A percentile compares a stretch with the other conserved stretches of the same genome.
These are phyloP conservation scores for Ophraella communa DNA, from an alignment of 2,888 invertebrate genomes.

Conservation along the genomic window DNA sequence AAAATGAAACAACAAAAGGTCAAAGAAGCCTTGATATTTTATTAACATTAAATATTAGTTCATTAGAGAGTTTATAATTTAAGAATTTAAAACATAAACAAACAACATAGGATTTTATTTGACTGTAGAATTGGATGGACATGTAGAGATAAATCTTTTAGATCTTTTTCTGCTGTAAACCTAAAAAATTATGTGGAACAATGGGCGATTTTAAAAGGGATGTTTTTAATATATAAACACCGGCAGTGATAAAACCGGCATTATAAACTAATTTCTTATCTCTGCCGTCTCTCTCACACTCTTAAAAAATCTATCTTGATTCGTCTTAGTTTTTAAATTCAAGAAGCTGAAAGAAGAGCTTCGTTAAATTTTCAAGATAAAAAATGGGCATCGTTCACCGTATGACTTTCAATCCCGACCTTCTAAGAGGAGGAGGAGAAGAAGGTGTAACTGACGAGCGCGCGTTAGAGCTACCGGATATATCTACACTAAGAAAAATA, in stretches of 20 bases:
- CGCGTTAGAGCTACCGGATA: slow-evolving; percentile 29
- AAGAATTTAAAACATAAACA: too few relatives aligned
- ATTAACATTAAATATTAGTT: too few relatives aligned
- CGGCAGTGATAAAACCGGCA: not conserved
- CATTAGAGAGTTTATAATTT: too few relatives aligned
- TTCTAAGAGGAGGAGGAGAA: slow-evolving; percentile 23
- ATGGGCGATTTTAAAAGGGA: not conserved
- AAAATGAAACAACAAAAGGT: too few relatives aligned
- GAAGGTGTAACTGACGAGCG: slow-evolving; percentile 31
- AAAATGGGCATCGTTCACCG: slow-evolving; percentile 21
- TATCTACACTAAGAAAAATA: slow-evolving; percentile 32
- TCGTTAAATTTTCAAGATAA: slow-evolving; percentile 26
- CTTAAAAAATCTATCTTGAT: slow-evolving; percentile 14
- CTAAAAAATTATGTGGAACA: not conserved
- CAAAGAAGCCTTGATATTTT: too few relatives aligned
- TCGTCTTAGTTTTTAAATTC: slow-evolving; percentile 21
- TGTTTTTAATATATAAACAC: slow-evolving; percentile 1
- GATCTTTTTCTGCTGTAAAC: not conserved
- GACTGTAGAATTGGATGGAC: too few relatives aligned
- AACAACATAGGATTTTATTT: too few relatives aligned
- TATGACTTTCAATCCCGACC: slow-evolving; percentile 30
- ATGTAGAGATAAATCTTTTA: not conserved
- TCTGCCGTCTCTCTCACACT: not conserved
- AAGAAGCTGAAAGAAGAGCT: slow-evolving; percentile 25
- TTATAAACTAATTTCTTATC: slow-evolving; percentile 9